Conservation (phyloP, 2,797 vertebrate species). For the Pangasius larnaudii region DNA sequence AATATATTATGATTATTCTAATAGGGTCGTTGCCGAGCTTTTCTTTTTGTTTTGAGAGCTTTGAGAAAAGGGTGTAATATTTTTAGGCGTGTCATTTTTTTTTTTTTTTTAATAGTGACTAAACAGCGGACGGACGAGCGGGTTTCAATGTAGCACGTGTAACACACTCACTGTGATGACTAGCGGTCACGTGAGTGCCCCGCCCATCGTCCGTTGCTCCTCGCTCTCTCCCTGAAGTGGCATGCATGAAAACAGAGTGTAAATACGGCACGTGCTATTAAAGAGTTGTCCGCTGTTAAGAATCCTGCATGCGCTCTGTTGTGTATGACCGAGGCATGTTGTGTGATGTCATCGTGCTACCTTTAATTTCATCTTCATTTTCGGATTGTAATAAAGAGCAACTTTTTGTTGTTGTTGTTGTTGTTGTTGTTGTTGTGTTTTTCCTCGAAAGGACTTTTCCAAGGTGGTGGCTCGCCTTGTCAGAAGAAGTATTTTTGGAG, state of each 20-base stretch:
- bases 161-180: slow-evolving; percentile 35
- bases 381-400: slow-evolving; percentile 14
- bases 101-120: not conserved
- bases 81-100: not conserved
- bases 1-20: not conserved
- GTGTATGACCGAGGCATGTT: not conserved
- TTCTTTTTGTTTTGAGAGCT: not conserved
- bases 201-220: not conserved
- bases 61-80: not conserved
- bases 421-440: not conserved
- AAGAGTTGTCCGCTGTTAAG: not conserved
- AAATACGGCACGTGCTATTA: not conserved
- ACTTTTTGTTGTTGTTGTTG: not conserved
- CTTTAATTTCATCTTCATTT: slow-evolving; percentile 25
- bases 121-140: not conserved
- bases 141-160: not conserved
- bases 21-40: too few relatives aligned
- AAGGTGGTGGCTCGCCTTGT: not conserved
- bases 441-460: not conserved
- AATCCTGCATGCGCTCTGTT: slow-evolving; percentile 42
- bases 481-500: not conserved
- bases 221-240: too few relatives aligned
- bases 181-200: not conserved
- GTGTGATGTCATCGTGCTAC: slow-evolving; percentile 17
- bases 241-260: slow-evolving; percentile 34